These are phyloP conservation scores for Ornithorhynchus anatinus DNA, from an alignment of 2,113 vertebrate species.

Conservation along the genomic window DNA sequence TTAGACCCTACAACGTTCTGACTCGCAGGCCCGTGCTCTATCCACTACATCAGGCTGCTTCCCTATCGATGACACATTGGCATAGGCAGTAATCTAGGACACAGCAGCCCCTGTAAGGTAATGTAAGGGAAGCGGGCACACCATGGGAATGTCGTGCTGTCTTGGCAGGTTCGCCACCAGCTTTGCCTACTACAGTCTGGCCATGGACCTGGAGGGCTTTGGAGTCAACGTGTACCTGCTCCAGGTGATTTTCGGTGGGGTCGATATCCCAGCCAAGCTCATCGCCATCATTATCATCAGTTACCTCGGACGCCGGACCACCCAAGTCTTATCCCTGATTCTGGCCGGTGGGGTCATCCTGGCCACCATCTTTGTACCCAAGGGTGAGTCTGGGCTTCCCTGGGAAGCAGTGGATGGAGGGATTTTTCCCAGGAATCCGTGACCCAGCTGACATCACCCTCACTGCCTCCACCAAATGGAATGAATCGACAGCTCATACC, in stretches of 20 bases:
- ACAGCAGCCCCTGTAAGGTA: too few relatives aligned
- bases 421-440: too few relatives aligned
- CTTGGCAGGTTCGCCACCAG: conserved; percentile 76
- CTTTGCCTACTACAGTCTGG: conserved; percentile 85
- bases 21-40: too few relatives aligned
- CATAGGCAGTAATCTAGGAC: too few relatives aligned
- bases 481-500: too few relatives aligned
- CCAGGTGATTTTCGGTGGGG: conserved; percentile 84
- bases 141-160: too few relatives aligned
- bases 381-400: conserved; percentile 59
- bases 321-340: conserved; percentile 69
- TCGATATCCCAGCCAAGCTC: conserved; percentile 86
- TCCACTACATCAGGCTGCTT: too few relatives aligned
- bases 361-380: conserved; percentile 75
- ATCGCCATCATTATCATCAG: conserved; percentile 72
- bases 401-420: background rate
- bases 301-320: conserved; percentile 69
- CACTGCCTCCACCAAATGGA: too few relatives aligned
- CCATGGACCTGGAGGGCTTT: conserved; percentile 79
- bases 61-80: too few relatives aligned
- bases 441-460: too few relatives aligned
- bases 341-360: conserved; percentile 67
- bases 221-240: conserved; percentile 83
- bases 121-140: too few relatives aligned
- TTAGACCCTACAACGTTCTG: too few relatives aligned